Evolutionary conservation across 2,888 invertebrate genomes (phyloP), one percentile per base, ranked within the genome.

Genomic region (Celastrina argiolus): DNA sequence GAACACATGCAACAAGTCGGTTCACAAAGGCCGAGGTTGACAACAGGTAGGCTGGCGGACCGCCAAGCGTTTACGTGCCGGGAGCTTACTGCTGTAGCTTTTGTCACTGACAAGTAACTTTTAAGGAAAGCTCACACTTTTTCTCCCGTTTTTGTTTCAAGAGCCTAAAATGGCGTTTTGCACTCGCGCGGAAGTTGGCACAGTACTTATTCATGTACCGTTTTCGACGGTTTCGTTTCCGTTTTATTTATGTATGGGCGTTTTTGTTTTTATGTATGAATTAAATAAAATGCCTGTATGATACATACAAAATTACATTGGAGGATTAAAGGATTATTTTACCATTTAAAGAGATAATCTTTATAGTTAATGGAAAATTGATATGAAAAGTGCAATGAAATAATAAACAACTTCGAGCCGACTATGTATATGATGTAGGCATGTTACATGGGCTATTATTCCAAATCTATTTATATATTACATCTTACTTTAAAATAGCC

Each of bases 1-100:
- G 56, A 66, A 42, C 59, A 65, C 73, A 76, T 72, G 79, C 80
- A 80, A 81, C 80, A 80, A 74, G 72, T 68, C 66, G 76, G 77
- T 78, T 76, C 75, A 76, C 73, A 74, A 75, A 74, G 78, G 74
- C 69, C 72, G 69, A 84, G 79, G 80, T 77, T 77, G 77, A 82
- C 90, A 89, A 90, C 89, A 88, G 88, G 87, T 88, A 85, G 80
- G 80, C 85, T 90, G 90, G 90, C 91, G 73, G 69, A 67, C 75
- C 73, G 88, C 88, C 88, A 88, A 69, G 67, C 64, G 70, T 67
- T 73, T 75, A 80, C 81, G 73, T 79, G 76, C 80, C 81, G 81
- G 84, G 76, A 79, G 78, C 59, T 56, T 45, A 65, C 51, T 36
- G 56, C 76, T 78, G 26, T 81, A 82, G 80, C 77, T 67, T 71